Evolutionary conservation across 2,797 vertebrate species (phyloP).

Genomic region (Babyrousa celebensis): DNA sequence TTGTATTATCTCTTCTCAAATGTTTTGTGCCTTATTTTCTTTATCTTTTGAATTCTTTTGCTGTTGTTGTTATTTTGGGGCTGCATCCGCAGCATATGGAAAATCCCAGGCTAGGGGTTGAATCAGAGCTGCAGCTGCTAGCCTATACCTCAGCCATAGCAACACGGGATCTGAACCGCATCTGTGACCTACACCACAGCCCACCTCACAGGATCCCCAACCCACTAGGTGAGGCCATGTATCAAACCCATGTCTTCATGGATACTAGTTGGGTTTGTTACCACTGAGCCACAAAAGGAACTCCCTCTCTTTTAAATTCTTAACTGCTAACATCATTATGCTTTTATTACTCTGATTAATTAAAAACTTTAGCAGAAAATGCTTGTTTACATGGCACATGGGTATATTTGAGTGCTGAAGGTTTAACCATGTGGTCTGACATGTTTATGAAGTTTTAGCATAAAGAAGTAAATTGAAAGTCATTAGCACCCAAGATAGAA

Average conservation of each 20-base stretch:
- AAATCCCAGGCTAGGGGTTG: too few species aligned
- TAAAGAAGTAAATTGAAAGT: background rate
- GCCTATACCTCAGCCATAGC: too few species aligned
- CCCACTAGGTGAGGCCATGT: too few species aligned
- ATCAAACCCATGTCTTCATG: too few species aligned
- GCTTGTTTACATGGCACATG: background rate
- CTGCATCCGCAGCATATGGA: too few species aligned
- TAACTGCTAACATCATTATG: background rate
- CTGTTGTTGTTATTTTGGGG: too few species aligned
- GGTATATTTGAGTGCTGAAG: background rate
- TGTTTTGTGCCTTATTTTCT: slow-evolving; percentile 7
- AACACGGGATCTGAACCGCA: too few species aligned
- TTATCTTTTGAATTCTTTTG: background rate
- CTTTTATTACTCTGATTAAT: background rate
- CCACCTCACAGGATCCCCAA: too few species aligned
- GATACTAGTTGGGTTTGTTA: too few species aligned
- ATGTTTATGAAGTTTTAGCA: background rate
- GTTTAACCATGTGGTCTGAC: background rate
- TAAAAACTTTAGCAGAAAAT: background rate
- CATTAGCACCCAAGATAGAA: background rate
- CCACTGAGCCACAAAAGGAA: too few species aligned
- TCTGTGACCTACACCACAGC: too few species aligned
- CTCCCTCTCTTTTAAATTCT: background rate
- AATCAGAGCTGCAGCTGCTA: too few species aligned
- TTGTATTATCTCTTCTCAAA: background rate